Conservation (phyloP, 2,888 invertebrate genomes). For the Brachyptera risi region DNA sequence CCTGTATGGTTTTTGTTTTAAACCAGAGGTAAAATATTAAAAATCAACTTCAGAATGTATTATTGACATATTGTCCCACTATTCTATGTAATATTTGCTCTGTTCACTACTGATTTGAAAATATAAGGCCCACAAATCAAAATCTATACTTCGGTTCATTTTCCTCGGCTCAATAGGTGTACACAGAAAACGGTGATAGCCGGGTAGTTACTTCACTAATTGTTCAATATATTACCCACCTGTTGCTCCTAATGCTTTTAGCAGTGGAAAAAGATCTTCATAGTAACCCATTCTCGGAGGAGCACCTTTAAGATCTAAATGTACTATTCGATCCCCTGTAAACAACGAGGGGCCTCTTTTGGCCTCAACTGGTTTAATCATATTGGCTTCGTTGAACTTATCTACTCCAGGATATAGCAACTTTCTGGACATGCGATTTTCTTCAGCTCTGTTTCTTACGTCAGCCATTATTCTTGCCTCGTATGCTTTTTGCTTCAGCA, state of each 20-base stretch:
- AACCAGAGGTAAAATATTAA: too few species aligned
- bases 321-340: conserved; percentile 60
- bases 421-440: conserved; percentile 16
- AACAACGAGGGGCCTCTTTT: conserved; percentile 35
- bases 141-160: too few species aligned
- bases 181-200: too few species aligned
- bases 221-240: too few species aligned
- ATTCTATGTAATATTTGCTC: too few species aligned
- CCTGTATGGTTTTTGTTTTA: too few species aligned
- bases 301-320: conserved; percentile 81
- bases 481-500: conserved; percentile 36
- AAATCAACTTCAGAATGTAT: too few species aligned
- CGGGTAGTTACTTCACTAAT: too few species aligned
- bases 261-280: conserved; percentile 55
- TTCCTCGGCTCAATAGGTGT: too few species aligned
- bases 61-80: too few species aligned
- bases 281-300: conserved; percentile 66
- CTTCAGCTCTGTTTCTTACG: conserved; percentile 29
- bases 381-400: conserved; percentile 14
- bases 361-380: conserved; percentile 19
- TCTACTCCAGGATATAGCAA: conserved; percentile 19
- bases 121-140: too few species aligned
- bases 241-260: conserved; percentile 64
- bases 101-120: too few species aligned
- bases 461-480: conserved; percentile 37